These are phyloP conservation scores for Daboia siamensis DNA, from an alignment of 2,113 vertebrate species.

Conservation along the genomic window DNA sequence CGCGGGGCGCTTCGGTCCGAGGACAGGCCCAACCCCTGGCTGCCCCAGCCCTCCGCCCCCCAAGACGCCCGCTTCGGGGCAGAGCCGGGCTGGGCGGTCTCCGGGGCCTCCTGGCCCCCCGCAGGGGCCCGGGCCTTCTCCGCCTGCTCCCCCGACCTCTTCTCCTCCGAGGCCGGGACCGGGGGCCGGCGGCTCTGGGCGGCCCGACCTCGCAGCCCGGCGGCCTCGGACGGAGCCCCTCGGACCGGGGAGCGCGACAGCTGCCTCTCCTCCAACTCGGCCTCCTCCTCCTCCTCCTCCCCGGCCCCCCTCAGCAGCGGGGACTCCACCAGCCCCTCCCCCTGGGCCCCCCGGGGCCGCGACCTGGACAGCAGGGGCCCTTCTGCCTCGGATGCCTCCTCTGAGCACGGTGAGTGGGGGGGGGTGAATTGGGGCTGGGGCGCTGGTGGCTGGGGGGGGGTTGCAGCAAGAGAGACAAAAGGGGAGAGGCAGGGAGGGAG, in stretches of 20 bases:
- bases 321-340: constrained; percentile 51
- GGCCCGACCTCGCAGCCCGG: constrained; percentile 17
- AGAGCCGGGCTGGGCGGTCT: constrained; percentile 26
- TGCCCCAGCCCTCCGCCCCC: constrained; percentile 48
- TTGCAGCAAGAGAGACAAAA: neutral
- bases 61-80: constrained; percentile 51
- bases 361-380: constrained; percentile 24
- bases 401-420: constrained; percentile 35
- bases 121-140: constrained; percentile 1
- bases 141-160: neutral
- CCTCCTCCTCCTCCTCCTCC: constrained; percentile 40
- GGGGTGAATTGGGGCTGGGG: neutral
- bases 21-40: constrained; percentile 31
- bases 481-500: neutral
- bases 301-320: constrained; percentile 37
- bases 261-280: constrained; percentile 43
- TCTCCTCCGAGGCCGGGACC: neutral
- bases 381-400: constrained; percentile 26
- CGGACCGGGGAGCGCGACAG: neutral
- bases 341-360: constrained; percentile 61
- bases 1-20: neutral
- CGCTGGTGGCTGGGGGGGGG: neutral
- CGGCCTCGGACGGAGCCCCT: neutral
- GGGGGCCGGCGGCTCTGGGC: constrained; percentile 26
- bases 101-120: neutral